Percentiles rank a stretch among this genome's conserved stretches.
These are phyloP conservation scores for Drosophila setifemur DNA, from an alignment of 1,140 invertebrate species.

Conservation along the genomic window DNA sequence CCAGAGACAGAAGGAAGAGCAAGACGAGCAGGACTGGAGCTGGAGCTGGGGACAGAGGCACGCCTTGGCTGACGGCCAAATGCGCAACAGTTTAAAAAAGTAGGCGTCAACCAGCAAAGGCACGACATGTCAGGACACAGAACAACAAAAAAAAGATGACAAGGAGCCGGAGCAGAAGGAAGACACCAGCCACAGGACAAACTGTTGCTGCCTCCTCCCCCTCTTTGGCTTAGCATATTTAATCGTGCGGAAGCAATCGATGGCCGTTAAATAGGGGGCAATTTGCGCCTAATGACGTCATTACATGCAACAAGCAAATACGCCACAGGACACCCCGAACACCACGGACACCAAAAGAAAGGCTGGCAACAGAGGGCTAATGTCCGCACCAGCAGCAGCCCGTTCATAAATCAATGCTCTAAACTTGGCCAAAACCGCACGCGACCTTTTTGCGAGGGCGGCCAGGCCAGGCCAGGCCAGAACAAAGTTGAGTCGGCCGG, in stretches of 20 bases:
- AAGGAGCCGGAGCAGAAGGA: background rate
- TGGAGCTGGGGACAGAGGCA: slow-evolving; percentile 18
- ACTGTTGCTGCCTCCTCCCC: slow-evolving; percentile 56
- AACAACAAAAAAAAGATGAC: slow-evolving; percentile 4
- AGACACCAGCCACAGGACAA: slow-evolving; percentile 20
- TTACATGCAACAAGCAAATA: slow-evolving; percentile 55
- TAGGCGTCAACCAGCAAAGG: slow-evolving; percentile 43
- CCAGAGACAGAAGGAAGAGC: background rate
- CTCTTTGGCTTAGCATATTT: slow-evolving; percentile 56
- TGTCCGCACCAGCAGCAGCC: slow-evolving; percentile 12
- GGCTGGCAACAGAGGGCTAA: slow-evolving; percentile 18
- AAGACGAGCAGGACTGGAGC: background rate
- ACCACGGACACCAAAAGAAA: background rate
- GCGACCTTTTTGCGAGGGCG: slow-evolving; percentile 45
- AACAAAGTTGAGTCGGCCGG: slow-evolving; percentile 47
- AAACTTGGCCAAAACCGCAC: slow-evolving; percentile 66
- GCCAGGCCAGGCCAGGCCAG: slow-evolving; percentile 4
- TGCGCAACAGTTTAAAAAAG: slow-evolving; percentile 78
- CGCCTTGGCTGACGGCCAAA: slow-evolving; percentile 59
- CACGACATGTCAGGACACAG: slow-evolving; percentile 35
- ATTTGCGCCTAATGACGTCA: slow-evolving; percentile 73
- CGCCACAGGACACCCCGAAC: background rate
- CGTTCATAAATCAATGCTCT: slow-evolving; percentile 69
- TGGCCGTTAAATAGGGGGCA: slow-evolving; percentile 66
- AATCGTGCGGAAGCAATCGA: slow-evolving; percentile 80